Percentiles rank a stretch among this genome's conserved stretches.
These are phyloP conservation scores for Pionites leucogaster DNA, from an alignment of 2,113 vertebrate genomes.

Conservation along the genomic window DNA sequence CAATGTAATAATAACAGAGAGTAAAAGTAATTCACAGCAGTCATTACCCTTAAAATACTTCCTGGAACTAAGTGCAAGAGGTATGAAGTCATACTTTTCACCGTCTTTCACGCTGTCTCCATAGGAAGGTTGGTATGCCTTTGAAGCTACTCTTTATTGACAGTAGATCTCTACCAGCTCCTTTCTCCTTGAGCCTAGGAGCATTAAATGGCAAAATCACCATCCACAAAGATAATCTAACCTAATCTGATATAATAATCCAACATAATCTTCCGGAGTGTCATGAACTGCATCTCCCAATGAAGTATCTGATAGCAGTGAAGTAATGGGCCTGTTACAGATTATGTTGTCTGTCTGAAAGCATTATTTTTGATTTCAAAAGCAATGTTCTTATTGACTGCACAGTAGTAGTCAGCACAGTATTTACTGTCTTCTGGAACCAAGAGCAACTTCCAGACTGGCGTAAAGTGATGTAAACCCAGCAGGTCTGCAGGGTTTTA, in stretches of 20 bases:
- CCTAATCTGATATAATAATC: background rate
- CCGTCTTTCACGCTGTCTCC: background rate
- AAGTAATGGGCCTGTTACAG: background rate
- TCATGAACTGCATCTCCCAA: background rate
- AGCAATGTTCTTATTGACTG: background rate
- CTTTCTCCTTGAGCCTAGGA: background rate
- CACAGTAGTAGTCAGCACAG: background rate
- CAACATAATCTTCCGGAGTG: background rate
- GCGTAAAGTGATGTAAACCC: background rate
- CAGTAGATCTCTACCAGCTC: background rate
- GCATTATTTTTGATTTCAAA: background rate
- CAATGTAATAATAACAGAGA: background rate
- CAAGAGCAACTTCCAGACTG: background rate
- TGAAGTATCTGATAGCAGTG: background rate
- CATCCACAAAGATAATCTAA: background rate
- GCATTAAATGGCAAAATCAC: background rate
- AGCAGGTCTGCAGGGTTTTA: background rate
- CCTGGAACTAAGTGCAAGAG: background rate
- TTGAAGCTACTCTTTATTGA: background rate
- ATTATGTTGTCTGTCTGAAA: background rate
- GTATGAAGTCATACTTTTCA: background rate
- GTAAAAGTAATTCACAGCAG: background rate
- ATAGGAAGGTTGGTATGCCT: background rate
- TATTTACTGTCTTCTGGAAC: background rate
- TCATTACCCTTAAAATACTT: background rate